A percentile compares a stretch with the other conserved stretches of the same genome.
phyloP scores from a whole-genome alignment of 2,113 vertebrate genomes.

The Carollia perspicillata region DNA sequence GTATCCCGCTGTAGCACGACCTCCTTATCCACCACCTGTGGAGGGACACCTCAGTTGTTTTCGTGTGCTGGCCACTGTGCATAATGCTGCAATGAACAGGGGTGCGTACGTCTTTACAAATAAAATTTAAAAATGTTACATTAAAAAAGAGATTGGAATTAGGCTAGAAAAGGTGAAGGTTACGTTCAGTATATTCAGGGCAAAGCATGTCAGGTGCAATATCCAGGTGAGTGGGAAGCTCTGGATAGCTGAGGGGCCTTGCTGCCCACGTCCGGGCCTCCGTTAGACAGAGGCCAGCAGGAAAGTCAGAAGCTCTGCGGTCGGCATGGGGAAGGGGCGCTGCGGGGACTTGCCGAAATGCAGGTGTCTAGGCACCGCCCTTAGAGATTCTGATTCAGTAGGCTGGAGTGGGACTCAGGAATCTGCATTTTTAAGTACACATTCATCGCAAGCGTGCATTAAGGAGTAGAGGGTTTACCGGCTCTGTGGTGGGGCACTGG shows the following conservation, averaged over 20 bases:
- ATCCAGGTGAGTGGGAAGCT: not conserved
- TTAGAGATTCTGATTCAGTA: not conserved
- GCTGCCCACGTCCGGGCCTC: not conserved
- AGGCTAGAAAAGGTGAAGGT: not conserved
- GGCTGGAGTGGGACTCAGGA: not conserved
- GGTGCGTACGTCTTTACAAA: not conserved
- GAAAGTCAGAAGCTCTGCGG: too few relatives aligned
- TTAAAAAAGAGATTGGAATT: not conserved
- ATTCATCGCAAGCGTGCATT: not conserved
- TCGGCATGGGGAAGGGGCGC: not conserved
- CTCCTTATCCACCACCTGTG: not conserved
- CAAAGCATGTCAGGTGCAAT: not conserved
- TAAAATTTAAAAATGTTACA: not conserved
- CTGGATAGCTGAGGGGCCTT: not conserved
- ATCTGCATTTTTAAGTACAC: not conserved
- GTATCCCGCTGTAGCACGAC: not conserved
- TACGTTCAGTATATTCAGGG: not conserved
- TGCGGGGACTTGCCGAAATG: rapidly evolving
- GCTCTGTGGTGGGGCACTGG: too few relatives aligned
- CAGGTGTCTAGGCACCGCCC: not conserved
- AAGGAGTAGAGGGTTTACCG: not conserved
- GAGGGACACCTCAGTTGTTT: too few relatives aligned
- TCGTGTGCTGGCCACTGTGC: too few relatives aligned
- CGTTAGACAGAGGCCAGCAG: not conserved
- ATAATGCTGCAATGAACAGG: not conserved